A percentile compares a stretch with the other conserved stretches of the same genome.
These are phyloP conservation scores for Opisthograptis luteolata DNA, from an alignment of 2,888 invertebrate genomes.

Conservation along the genomic window DNA sequence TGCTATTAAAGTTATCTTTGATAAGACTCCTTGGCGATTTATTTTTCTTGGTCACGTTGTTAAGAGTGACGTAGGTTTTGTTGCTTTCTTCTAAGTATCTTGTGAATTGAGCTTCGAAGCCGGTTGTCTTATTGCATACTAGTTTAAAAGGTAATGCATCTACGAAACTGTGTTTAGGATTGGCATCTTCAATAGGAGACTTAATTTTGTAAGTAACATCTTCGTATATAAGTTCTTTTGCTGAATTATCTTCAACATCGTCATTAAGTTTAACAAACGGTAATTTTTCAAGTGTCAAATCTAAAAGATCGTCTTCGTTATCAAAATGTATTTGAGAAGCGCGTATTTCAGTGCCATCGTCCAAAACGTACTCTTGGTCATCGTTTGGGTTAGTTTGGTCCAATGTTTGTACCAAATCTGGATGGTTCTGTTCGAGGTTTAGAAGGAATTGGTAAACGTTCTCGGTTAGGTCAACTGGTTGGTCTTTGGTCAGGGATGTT, in stretches of 20 bases:
- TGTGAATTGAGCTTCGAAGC: constrained; percentile 71
- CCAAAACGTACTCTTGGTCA: constrained; percentile 68
- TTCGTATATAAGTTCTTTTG: constrained; percentile 36
- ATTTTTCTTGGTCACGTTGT: constrained; percentile 53
- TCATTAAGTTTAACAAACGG: constrained; percentile 66
- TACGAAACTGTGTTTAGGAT: constrained; percentile 63
- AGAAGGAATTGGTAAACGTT: constrained; percentile 73
- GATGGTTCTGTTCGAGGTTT: constrained; percentile 52
- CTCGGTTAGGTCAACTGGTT: constrained; percentile 65
- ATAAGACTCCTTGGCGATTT: constrained; percentile 66
- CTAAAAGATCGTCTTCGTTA: constrained; percentile 70
- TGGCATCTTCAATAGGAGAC: constrained; percentile 60
- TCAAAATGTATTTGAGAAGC: constrained; percentile 80
- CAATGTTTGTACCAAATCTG: constrained; percentile 35
- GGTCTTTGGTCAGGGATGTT: constrained; percentile 69
- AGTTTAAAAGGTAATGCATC: constrained; percentile 72
- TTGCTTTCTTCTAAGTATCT: constrained; percentile 65
- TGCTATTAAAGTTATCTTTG: constrained; percentile 52
- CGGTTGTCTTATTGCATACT: constrained; percentile 65
- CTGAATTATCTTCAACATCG: constrained; percentile 49
- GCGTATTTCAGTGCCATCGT: constrained; percentile 76
- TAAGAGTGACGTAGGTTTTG: constrained; percentile 63
- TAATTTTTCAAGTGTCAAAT: constrained; percentile 68
- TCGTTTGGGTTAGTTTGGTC: constrained; percentile 52
- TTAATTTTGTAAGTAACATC: constrained; percentile 63